These are phyloP conservation scores for Trichopoda pennipes DNA, from an alignment of 2,888 invertebrate genomes.

Conservation along the genomic window DNA sequence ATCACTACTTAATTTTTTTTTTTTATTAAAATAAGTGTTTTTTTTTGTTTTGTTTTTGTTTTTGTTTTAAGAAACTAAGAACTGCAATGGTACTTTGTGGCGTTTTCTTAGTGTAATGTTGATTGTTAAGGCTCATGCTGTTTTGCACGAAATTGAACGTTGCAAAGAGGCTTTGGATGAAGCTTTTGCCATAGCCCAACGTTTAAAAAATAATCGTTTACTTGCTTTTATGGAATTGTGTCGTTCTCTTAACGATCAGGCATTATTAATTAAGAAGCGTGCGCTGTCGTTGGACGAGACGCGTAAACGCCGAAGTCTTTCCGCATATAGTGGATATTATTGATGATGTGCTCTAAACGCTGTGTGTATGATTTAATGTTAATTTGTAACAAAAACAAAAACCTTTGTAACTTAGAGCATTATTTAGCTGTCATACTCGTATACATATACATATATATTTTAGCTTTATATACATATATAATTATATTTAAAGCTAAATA, in stretches of 20 bases:
- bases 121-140: conserved; percentile 75
- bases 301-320: conserved; percentile 69
- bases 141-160: conserved; percentile 76
- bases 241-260: conserved; percentile 74
- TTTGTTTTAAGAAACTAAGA: conserved; percentile 70
- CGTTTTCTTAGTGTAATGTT: conserved; percentile 74
- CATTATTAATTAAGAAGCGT: conserved; percentile 73
- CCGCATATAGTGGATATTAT: conserved; percentile 16
- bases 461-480: no score
- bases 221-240: conserved; percentile 74
- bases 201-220: conserved; percentile 71
- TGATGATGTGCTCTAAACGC: no score
- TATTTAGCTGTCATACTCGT: no score
- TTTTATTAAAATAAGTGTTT: neutral
- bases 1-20: neutral
- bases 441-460: no score
- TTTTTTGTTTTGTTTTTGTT: neutral
- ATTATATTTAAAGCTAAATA: no score
- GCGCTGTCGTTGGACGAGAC: conserved; percentile 70
- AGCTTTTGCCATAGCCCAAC: conserved; percentile 72
- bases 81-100: conserved; percentile 75
- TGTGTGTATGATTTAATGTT: no score
- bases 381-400: no score
- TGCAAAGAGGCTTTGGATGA: conserved; percentile 73
- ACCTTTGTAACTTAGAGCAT: no score